Evolutionary conservation across 1,140 invertebrate species (phyloP), one percentile per base, ranked within the genome.

Genomic region (Ceratosolen solmsi): DNA sequence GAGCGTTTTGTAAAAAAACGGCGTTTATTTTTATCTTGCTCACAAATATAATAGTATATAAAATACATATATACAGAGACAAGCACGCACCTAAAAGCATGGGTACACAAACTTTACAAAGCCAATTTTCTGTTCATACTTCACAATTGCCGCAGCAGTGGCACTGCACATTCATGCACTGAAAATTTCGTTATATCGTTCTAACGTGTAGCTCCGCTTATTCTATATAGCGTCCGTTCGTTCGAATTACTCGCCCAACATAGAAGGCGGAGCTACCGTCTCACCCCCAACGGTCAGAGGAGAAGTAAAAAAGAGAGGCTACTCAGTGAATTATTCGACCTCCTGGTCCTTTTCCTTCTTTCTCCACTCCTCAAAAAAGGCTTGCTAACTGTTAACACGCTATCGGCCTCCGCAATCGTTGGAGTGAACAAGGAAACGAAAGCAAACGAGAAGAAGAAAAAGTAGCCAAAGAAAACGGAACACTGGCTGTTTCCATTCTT

Each of bases 401-500:
- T 13, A 54, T 3, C 9, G 49, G 63, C 20, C 20, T 9, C 36
- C 33, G 9, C 20, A n/a, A 20, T 15, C 51, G 20, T 15, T 54
- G 20, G 20, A 25, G 30, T 11, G 33, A 38, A n/a, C 20, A 1
- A 68, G 63, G 36, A 78, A n/a, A 49, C 15, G 33, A 79, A 25
- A 46, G 36, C 49, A 30, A 9, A n/a, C 63, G 41, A 46, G 54
- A 36, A 49, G 17, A 38, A 27, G 68, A 38, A 25, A 54, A 56
- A 54, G 22, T 36, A 49, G 25, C 25, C 68, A n/a, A 60, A 51
- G 78, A 78, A 78, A 71, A 79, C 49, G 78, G 78, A 73, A 80
- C 68, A 73, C 27, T 73, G 54, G 38, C 78, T 83, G 80, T 86
- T 87, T 85, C 84, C 84, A 79, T 46, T 80, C 73, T 25, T 73